Conservation (phyloP, 2,888 invertebrate genomes). For the Polydrusus pterygomalis region DNA sequence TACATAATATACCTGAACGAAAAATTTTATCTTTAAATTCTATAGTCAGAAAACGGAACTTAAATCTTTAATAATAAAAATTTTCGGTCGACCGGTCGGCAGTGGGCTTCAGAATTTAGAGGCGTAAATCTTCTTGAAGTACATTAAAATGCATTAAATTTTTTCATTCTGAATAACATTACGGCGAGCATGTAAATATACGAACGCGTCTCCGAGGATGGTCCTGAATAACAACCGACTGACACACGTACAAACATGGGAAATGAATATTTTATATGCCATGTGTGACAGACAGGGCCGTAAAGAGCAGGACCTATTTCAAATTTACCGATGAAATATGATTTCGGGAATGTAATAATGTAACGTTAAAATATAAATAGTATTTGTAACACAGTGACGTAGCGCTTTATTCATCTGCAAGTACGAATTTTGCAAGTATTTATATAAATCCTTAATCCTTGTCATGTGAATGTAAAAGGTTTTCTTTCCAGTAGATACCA, state of each 20-base stretch:
- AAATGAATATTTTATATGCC: slow-evolving; percentile 47
- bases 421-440: too few species aligned
- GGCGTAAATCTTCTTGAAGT: slow-evolving; percentile 34
- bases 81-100: slow-evolving; percentile 13
- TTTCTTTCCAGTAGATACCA: too few species aligned
- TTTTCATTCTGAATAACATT: slow-evolving; percentile 45
- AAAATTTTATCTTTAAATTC: not conserved
- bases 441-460: too few species aligned
- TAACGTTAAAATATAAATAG: not conserved
- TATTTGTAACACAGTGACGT: too few species aligned
- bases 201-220: slow-evolving; percentile 34
- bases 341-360: slow-evolving; percentile 8
- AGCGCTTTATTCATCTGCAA: too few species aligned
- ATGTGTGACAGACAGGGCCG: slow-evolving; percentile 36
- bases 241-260: slow-evolving; percentile 41
- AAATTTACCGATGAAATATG: slow-evolving; percentile 29
- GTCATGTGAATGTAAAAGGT: too few species aligned
- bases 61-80: slow-evolving; percentile 17
- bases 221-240: slow-evolving; percentile 41
- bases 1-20: not conserved
- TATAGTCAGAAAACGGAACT: not conserved
- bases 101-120: slow-evolving; percentile 21
- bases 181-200: slow-evolving; percentile 40
- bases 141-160: slow-evolving; percentile 53
- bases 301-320: slow-evolving; percentile 34